Evolutionary conservation across 2,113 vertebrate species (phyloP).

Genomic region (Herpailurus yagouaroundi): DNA sequence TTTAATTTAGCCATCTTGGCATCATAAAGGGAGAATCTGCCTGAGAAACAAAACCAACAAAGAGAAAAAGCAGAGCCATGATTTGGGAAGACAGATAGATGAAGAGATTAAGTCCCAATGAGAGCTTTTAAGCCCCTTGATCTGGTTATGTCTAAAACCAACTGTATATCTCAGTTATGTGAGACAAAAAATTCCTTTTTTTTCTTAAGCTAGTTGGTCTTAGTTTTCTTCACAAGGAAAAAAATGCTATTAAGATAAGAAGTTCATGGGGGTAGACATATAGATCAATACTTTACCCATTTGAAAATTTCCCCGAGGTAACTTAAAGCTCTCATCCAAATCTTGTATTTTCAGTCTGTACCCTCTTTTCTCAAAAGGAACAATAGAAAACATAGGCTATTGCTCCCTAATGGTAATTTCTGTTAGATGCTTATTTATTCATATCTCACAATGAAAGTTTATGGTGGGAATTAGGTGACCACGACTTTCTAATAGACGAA

Average conservation of each 20-base stretch:
- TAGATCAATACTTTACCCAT: not conserved
- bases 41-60: not conserved
- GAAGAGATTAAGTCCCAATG: not conserved
- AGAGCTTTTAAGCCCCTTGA: not conserved
- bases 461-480: not conserved
- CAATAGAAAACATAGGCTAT: not conserved
- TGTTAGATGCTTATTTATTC: not conserved
- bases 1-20: not conserved
- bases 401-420: not conserved
- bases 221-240: slow-evolving; percentile 36
- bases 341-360: not conserved
- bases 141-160: not conserved
- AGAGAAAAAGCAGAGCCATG: not conserved
- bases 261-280: not conserved
- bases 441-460: not conserved
- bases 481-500: slow-evolving; percentile 13
- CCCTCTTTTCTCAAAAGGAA: not conserved
- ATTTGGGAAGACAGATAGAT: not conserved
- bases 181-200: not conserved
- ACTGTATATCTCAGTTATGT: not conserved
- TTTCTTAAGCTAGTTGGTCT: not conserved
- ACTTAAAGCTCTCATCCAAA: not conserved
- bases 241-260: not conserved
- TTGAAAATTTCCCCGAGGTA: slow-evolving; percentile 23
- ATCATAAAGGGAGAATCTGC: not conserved